Evolutionary conservation across 2,797 vertebrate genomes (phyloP), one percentile per base, ranked within the genome.

Genomic region (Diceros bicornis): DNA sequence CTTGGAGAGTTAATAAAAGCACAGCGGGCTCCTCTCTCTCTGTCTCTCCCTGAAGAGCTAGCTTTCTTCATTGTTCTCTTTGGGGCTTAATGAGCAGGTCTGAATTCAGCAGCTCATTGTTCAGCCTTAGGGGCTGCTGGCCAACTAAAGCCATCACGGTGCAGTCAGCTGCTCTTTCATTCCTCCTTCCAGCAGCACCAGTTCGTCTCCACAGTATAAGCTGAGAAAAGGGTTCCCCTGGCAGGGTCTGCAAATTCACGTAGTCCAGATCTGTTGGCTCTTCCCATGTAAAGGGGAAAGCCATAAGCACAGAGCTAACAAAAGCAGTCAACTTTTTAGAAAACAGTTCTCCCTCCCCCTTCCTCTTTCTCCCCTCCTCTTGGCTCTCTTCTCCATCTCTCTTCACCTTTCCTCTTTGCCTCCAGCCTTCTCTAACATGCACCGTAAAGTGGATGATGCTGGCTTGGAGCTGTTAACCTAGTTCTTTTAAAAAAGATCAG

Each of bases 31-130:
- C 74, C 66, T 57, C 41, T 61, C 59, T 47, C 52, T 52, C 50
- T 3, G n/a, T 29, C 25, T 64, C 27, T 41, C 78, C 83, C 41
- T 21, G 64, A 78, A 69, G 79, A 89, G 83, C 79, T 20, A 47
- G 62, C 84, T 59, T 59, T 78, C 62, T 83, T 52, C 84, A 81
- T 88, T 97, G 94, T 94, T 94, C 72, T 86, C 86, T 34, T 13
- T 44, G 52, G 86, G 29, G 66, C 72, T 64, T 86, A 74, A 86
- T 41, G 78, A 93, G 72, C 82, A 82, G 83, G 41, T 89, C 68
- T 86, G 82, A 82, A 34, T 82, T 61, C 92, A 71, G 75, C 81
- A 29, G 93, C 85, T 69, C 83, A 2, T 78, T 87, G 75, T 64
- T 69, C 52, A 8, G 37, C 68, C 0, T 6, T 29, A 21, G 84